A percentile compares a stretch with the other conserved stretches of the same genome.
Evolutionary conservation across 2,797 vertebrate species (phyloP).

Genomic region (Acomys russatus): DNA sequence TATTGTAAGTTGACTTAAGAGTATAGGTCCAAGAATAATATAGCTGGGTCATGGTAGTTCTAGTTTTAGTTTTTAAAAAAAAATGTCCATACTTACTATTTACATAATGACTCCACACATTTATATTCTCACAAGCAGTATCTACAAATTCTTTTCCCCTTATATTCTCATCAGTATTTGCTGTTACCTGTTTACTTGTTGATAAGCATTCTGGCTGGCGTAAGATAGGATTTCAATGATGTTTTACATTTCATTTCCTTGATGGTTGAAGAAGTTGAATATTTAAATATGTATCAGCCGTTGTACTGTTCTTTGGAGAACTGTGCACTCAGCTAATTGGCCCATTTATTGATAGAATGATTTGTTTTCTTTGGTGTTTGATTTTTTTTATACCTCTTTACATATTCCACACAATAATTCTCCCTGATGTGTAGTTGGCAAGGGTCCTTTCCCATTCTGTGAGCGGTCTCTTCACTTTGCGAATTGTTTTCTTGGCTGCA

Average conservation of each 20-base stretch:
- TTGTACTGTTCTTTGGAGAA: neutral
- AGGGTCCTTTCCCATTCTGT: neutral
- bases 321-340: neutral
- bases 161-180: neutral
- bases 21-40: neutral
- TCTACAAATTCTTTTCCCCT: neutral
- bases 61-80: neutral
- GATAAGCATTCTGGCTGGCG: neutral
- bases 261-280: neutral
- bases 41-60: neutral
- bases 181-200: neutral
- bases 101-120: neutral
- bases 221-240: neutral
- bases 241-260: neutral
- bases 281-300: neutral
- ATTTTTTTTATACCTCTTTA: neutral
- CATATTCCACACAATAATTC: neutral
- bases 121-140: neutral
- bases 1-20: neutral
- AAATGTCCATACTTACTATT: neutral
- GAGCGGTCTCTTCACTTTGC: neutral
- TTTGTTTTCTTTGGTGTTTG: neutral
- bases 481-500: neutral
- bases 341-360: neutral
- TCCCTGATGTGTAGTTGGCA: neutral